Base-by-base conservation (phyloP, 2,888 invertebrate species). In the Ptychoptera albimana region DNA sequence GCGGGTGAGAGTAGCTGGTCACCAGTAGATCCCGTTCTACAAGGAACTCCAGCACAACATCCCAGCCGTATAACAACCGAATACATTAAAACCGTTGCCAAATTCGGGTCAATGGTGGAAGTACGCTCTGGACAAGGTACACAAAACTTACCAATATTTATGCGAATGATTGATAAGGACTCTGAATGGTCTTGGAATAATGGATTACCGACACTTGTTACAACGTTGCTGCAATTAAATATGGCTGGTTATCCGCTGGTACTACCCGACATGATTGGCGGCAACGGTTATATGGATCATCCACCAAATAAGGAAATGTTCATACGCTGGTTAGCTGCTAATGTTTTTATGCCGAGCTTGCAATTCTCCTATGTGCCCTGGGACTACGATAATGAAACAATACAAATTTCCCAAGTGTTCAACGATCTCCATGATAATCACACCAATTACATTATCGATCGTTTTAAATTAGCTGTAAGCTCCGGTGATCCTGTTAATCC, bases 331-430 rank as follows among this genome's bases (percentile, higher is more conserved):
- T 60, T 81, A 38, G 78, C 83, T 59, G 75, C 80, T 0, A 80
- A 78, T 49, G 72, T 75, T 1, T 83, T 83, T 53, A 79, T 87
- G 75, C 83, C 86, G 0, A 68, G 75, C 11, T 66, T 87, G 53
- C 84, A 87, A 61, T 82, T 82, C 57, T 84, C 85, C 2, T 75
- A 73, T 51, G 72, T 77, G 2, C 86, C 86, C 0, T 87, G 85
- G 85, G 72, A 77, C 46, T 82, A 72, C 55, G 77, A 77, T 51
- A 49, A 60, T 0, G 67, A 66, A 71, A 75, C 79, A 0, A 68
- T 78, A 6, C 60, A 61, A 49, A 78, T 86, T 46, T 71, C 77
- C 50, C 72, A 64, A 54, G 72, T 68, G 44, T 80, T 74, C 57
- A 74, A 81, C 0, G 65, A 74, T 1, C 59, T 87, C 0, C 85